Conservation (phyloP, 2,888 invertebrate species). For the Amphimallon solstitiale region DNA sequence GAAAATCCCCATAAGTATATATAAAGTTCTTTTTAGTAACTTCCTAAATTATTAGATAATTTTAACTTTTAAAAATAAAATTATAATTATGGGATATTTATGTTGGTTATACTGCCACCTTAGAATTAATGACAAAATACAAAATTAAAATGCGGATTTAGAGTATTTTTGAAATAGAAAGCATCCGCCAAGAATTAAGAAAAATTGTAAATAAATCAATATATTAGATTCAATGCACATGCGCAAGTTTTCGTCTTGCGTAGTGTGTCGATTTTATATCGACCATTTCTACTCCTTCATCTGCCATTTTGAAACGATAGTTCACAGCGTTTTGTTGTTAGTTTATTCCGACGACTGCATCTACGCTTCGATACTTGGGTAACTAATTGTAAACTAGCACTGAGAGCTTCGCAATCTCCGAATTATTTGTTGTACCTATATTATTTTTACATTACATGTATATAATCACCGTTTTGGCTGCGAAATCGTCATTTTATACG, state of each 20-base stretch:
- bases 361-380: conserved; percentile 62
- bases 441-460: conserved; percentile 51
- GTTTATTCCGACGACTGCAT: conserved; percentile 41
- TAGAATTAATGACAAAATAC: no score
- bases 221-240: not conserved
- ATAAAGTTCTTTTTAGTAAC: no score
- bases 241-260: conserved; percentile 14
- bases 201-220: no score
- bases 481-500: conserved; percentile 59
- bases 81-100: no score
- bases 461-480: conserved; percentile 61
- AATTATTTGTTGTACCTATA: conserved; percentile 55
- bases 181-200: no score
- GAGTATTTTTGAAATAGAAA: no score
- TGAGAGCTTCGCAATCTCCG: conserved; percentile 61
- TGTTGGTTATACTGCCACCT: no score
- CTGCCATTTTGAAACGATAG: conserved; percentile 38
- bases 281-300: conserved; percentile 11
- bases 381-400: conserved; percentile 62
- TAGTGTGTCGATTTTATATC: not conserved
- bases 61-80: no score
- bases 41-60: no score
- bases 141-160: no score
- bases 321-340: conserved; percentile 31
- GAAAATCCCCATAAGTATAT: no score